Evolutionary conservation across 2,888 invertebrate genomes (phyloP).

Genomic region (Agrotis exclamationis): DNA sequence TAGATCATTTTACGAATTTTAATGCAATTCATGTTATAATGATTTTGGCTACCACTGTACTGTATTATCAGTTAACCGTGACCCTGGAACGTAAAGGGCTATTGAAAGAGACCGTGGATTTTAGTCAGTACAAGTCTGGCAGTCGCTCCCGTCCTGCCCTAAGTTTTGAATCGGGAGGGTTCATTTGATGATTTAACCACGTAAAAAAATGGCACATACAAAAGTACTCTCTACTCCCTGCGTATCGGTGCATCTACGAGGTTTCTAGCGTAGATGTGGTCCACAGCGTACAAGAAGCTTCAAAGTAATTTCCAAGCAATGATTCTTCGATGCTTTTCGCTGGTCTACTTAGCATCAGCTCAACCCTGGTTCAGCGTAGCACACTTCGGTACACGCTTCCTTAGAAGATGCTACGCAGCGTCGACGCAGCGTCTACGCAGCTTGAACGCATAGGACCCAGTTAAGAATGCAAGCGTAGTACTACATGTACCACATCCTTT

Average conservation of each 20-base stretch:
- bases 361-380: neutral
- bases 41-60: too few relatives aligned
- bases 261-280: neutral
- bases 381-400: neutral
- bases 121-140: too few relatives aligned
- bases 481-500: neutral
- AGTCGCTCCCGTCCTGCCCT: too few relatives aligned
- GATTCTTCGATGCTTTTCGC: neutral
- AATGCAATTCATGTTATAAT: too few relatives aligned
- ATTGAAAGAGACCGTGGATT: too few relatives aligned
- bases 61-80: too few relatives aligned
- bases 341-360: neutral
- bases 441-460: neutral
- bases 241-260: too few relatives aligned
- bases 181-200: too few relatives aligned
- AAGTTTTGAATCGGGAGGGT: too few relatives aligned
- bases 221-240: too few relatives aligned
- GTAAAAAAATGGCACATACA: neutral
- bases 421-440: neutral
- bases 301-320: neutral
- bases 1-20: too few relatives aligned
- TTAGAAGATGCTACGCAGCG: neutral
- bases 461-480: neutral
- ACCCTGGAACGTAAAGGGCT: too few relatives aligned
- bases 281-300: neutral